Conservation (phyloP, 2,113 vertebrate genomes). For the Neotragus pygmaeus region DNA sequence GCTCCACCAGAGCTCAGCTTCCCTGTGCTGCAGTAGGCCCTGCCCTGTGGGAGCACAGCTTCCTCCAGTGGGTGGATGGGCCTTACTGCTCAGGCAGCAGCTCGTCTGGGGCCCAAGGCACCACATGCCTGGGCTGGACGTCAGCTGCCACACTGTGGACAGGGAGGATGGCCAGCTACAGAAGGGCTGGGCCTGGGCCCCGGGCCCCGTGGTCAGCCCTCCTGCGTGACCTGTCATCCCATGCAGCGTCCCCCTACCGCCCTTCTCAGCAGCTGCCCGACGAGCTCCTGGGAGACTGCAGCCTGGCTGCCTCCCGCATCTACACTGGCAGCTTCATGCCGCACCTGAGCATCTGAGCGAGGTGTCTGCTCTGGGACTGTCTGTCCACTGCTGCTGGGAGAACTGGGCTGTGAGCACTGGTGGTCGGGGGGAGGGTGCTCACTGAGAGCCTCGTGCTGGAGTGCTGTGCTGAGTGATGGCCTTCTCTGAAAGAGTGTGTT, state of each 20-base stretch:
- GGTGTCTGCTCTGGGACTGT: neutral
- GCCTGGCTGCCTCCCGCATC: too few relatives aligned
- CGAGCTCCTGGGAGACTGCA: neutral
- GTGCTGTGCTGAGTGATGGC: fast-evolving
- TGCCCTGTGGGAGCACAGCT: neutral
- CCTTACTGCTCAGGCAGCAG: neutral
- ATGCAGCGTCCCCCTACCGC: fast-evolving
- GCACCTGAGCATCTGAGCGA: neutral
- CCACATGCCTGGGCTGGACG: neutral
- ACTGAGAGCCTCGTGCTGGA: neutral
- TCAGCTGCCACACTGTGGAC: neutral
- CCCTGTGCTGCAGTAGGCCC: neutral
- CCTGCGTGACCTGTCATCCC: neutral
- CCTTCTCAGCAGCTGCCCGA: neutral
- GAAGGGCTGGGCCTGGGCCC: neutral
- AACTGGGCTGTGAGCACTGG: neutral
- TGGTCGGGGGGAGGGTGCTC: neutral
- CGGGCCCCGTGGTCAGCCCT: neutral
- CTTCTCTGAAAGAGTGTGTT: neutral
- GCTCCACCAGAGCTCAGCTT: neutral
- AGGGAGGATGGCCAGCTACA: neutral
- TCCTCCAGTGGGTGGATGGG: too few relatives aligned
- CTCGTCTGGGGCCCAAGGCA: neutral
- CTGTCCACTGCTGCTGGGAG: neutral
- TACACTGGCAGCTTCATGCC: neutral